Base-by-base conservation (phyloP, 2,797 vertebrate genomes). In the Balearica regulorum region DNA sequence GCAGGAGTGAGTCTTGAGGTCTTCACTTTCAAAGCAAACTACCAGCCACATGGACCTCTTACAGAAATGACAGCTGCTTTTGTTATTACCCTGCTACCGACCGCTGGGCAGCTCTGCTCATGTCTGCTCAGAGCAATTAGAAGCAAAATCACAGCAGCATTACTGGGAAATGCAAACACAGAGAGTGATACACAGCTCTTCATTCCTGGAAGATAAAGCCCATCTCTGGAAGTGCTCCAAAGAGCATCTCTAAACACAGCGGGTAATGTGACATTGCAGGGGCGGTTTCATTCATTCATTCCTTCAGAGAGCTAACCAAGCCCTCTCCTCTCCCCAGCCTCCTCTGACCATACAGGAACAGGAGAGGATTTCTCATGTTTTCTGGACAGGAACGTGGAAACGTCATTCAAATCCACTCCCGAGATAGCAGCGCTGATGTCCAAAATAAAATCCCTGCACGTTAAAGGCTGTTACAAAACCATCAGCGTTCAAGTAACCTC, bases 401-500 rank as follows among this genome's bases (percentile, higher is more conserved):
- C 2, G 0, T 79, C 83, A 79, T 51, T 58, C 41, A n/a, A 84
- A 77, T 83, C 58, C 26, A 37, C 16, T 82, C 48, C 25, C 5
- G n/a, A 37, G 35, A 68, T 11, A 80, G 21, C 15, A 84, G 28
- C 7, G 28, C n/a, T 76, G 43, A 66, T 20, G 57, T 73, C 71
- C 75, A 75, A 46, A 81, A 73, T 53, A 68, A 85, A 83, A 68
- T 31, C 49, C 77, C 46, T 72, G 86, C 5, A 1, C 3, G 31
- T 51, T 76, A 72, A 58, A 90, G 55, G 46, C 43, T 78, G 69
- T 96, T 93, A 89, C 91, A 95, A 93, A 93, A 92, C 64, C 43
- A 35, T 68, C 72, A 54, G n/a, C 4, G 2, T 41, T 70, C n/a
- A 33, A 83, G 68, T 18, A 83, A 92, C n/a, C 44, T 85, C 24